phyloP scores from a whole-genome alignment of 2,113 vertebrate genomes.

The Notechis scutatus region DNA sequence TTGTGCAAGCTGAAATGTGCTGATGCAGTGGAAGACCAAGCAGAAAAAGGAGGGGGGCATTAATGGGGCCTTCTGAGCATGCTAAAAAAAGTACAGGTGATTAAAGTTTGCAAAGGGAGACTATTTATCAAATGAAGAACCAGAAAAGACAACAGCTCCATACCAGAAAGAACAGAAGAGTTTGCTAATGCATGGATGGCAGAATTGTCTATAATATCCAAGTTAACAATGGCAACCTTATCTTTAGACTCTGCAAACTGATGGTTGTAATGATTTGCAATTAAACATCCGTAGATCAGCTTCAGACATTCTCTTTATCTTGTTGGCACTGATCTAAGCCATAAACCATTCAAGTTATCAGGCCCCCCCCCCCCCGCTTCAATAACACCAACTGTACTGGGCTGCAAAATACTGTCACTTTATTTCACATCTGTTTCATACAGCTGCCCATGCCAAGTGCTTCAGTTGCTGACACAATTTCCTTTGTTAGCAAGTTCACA shows the following conservation, averaged over 20 bases:
- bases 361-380: neutral
- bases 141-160: slow-evolving; percentile 33
- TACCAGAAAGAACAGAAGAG: neutral
- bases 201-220: neutral
- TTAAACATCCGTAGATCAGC: neutral
- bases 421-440: slow-evolving; percentile 37
- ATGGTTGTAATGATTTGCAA: neutral
- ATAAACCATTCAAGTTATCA: accelerated
- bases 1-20: slow-evolving; percentile 9
- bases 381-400: neutral
- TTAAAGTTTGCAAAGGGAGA: slow-evolving; percentile 37
- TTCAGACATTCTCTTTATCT: neutral
- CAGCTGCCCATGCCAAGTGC: slow-evolving; percentile 43
- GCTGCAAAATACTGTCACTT: neutral
- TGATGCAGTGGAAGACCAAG: slow-evolving; percentile 27
- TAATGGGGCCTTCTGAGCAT: slow-evolving; percentile 48
- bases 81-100: slow-evolving; percentile 51
- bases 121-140: slow-evolving; percentile 41
- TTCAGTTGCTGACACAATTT: slow-evolving; percentile 31
- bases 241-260: neutral
- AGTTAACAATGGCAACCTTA: neutral
- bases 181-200: neutral
- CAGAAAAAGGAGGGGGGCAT: slow-evolving; percentile 5
- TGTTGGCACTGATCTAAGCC: neutral
- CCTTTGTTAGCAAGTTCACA: neutral